phyloP scores from a whole-genome alignment of 23 tunicate genomes.

The Trididemnum nubilum region DNA sequence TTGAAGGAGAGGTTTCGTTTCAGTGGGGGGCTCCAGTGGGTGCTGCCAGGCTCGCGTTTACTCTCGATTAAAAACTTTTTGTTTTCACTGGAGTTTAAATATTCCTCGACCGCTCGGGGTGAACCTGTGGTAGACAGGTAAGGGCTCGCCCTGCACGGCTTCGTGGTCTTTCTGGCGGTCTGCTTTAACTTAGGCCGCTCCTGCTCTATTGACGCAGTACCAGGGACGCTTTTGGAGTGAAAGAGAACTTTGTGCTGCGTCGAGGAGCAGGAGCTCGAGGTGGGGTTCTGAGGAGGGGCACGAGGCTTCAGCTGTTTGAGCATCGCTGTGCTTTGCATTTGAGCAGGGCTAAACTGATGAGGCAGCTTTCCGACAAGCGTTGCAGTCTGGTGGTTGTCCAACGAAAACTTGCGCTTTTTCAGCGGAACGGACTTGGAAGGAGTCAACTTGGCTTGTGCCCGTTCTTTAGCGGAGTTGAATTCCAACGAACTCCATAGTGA shows the following conservation, averaged over 20 bases:
- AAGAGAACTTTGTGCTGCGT: background rate
- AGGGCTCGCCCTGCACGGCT: too few species aligned
- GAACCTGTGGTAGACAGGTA: background rate
- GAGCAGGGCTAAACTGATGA: too few species aligned
- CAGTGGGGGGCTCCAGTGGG: too few species aligned
- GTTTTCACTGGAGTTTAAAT: constrained; percentile 16
- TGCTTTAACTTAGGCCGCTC: background rate
- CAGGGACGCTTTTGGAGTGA: background rate
- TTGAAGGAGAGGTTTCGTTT: too few species aligned
- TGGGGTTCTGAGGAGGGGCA: background rate
- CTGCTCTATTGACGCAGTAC: background rate
- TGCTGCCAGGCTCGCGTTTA: too few species aligned
- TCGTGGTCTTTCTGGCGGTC: constrained; percentile 15
- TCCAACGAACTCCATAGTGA: background rate
- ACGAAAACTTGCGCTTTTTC: background rate
- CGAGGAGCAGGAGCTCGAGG: too few species aligned
- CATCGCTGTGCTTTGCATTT: background rate
- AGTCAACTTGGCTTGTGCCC: background rate
- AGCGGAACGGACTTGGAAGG: background rate
- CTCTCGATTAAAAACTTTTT: background rate
- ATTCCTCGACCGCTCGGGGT: background rate
- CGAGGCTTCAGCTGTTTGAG: background rate
- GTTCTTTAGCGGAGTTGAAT: background rate
- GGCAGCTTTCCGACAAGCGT: too few species aligned
- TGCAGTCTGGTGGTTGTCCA: too few species aligned